Evolutionary conservation across 2,888 invertebrate genomes (phyloP).

Genomic region (Sesamia inferens): DNA sequence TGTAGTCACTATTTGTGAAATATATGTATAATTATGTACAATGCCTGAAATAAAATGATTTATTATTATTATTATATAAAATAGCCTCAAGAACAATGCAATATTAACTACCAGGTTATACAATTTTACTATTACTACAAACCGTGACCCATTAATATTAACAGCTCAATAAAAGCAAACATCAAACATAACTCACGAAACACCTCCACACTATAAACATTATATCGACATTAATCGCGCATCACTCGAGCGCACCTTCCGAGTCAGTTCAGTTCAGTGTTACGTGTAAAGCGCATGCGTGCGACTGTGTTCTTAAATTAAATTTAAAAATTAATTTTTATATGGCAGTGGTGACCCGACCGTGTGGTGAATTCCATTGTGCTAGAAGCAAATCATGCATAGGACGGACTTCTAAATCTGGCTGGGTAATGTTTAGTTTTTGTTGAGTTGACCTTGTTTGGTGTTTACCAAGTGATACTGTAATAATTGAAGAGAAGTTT

Average conservation of each 20-base stretch:
- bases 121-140: slow-evolving; percentile 20
- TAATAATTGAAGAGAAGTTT: slow-evolving; percentile 52
- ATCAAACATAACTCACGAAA: slow-evolving; percentile 41
- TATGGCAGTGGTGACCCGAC: slow-evolving; percentile 88
- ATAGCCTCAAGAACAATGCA: not conserved
- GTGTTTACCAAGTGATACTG: slow-evolving; percentile 48
- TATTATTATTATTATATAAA: not conserved
- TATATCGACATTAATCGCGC: slow-evolving; percentile 65
- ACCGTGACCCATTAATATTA: slow-evolving; percentile 43
- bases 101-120: not conserved
- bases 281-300: slow-evolving; percentile 84
- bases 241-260: slow-evolving; percentile 78
- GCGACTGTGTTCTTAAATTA: slow-evolving; percentile 77
- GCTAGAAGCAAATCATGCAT: slow-evolving; percentile 78
- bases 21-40: too few relatives aligned
- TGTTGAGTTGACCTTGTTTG: slow-evolving; percentile 57
- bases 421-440: slow-evolving; percentile 77
- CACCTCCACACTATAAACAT: slow-evolving; percentile 62
- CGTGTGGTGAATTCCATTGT: slow-evolving; percentile 84
- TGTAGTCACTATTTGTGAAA: too few relatives aligned
- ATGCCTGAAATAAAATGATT: too few relatives aligned
- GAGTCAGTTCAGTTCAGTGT: slow-evolving; percentile 79
- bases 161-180: slow-evolving; percentile 37
- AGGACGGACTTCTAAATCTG: slow-evolving; percentile 77
- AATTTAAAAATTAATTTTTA: slow-evolving; percentile 76